These are phyloP conservation scores for Odontomyia ornata DNA, from an alignment of 2,888 invertebrate species.

Conservation along the genomic window DNA sequence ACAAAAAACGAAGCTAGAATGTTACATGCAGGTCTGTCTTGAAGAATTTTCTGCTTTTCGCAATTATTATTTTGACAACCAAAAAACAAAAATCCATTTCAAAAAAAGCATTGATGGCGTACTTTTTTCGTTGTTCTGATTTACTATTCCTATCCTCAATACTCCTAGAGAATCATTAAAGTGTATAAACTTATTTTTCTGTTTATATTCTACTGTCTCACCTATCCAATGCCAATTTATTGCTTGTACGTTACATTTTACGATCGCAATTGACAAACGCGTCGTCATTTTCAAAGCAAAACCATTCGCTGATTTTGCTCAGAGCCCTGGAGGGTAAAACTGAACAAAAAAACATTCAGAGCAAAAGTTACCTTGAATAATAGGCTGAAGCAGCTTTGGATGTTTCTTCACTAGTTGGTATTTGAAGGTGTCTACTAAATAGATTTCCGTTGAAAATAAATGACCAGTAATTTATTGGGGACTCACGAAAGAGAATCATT, in stretches of 20 bases:
- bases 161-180: not conserved
- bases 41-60: too few relatives aligned
- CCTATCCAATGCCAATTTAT: constrained; percentile 21
- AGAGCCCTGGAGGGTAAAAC: constrained; percentile 20
- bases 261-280: constrained; percentile 24
- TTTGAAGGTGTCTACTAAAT: not conserved
- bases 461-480: not conserved
- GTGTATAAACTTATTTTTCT: constrained; percentile 15
- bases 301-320: constrained; percentile 21
- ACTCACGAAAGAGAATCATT: not conserved
- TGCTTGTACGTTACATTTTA: constrained; percentile 15
- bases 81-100: too few relatives aligned
- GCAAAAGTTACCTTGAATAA: not conserved
- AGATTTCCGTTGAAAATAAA: constrained; percentile 9
- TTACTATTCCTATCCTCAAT: not conserved
- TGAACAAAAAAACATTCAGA: not conserved
- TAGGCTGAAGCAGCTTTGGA: not conserved
- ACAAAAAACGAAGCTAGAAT: too few relatives aligned
- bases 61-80: too few relatives aligned
- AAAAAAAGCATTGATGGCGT: constrained; percentile 34
- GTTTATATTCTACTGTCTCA: not conserved
- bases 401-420: not conserved
- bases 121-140: constrained; percentile 3
- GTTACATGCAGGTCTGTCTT: too few relatives aligned
- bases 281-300: not conserved